Conservation (phyloP, 1,140 invertebrate species). For the Holotrichia oblita region DNA sequence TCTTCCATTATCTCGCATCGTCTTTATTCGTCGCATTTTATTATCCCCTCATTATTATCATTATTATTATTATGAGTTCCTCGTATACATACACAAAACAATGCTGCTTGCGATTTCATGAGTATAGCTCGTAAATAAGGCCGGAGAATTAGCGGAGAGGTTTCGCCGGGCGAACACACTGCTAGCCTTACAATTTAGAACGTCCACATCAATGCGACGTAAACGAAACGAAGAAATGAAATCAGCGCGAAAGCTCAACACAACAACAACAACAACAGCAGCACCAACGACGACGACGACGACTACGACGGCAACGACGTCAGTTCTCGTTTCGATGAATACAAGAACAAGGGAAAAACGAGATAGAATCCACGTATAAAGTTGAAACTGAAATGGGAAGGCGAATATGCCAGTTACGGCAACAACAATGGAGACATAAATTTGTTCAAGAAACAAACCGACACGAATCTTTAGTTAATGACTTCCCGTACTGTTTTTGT, state of each 20-base stretch:
- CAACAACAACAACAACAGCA: too few relatives aligned
- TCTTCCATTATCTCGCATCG: too few relatives aligned
- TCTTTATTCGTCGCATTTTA: too few relatives aligned
- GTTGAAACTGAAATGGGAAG: neutral
- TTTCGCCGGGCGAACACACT: too few relatives aligned
- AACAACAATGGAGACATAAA: conserved; percentile 34
- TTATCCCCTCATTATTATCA: too few relatives aligned
- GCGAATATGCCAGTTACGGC: neutral
- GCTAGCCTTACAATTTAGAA: neutral
- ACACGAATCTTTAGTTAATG: conserved; percentile 31
- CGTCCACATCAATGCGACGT: neutral
- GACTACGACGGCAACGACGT: neutral
- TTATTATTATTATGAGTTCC: too few relatives aligned
- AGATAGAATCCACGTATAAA: neutral
- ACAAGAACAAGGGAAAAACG: neutral
- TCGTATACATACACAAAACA: too few relatives aligned
- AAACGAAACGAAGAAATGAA: neutral
- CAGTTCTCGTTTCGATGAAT: neutral
- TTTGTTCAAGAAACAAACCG: conserved; percentile 19
- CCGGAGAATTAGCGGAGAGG: conserved; percentile 9
- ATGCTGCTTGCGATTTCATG: neutral
- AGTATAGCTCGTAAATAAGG: neutral
- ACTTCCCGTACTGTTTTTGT: conserved; percentile 3
- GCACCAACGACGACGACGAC: too few relatives aligned
- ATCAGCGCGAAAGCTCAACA: neutral